Base-by-base conservation (phyloP, 2,113 vertebrate species). In the Etheostoma spectabile region DNA sequence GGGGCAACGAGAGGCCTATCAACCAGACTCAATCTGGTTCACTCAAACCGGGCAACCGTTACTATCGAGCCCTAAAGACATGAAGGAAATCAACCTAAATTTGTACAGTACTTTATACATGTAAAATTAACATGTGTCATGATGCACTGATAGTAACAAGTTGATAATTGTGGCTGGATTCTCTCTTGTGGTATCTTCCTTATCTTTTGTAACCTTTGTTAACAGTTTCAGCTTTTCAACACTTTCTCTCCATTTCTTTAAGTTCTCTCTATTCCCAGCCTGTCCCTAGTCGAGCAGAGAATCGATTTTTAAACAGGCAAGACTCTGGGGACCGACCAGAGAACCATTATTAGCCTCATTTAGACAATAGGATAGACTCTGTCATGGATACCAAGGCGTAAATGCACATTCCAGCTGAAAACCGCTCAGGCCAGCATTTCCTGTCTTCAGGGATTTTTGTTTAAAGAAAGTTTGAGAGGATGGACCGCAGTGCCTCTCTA, bases 291-390 rank as follows among this genome's bases (percentile, higher is more conserved):
- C 91, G 89, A 89, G 84, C 93, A 86, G 83, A 82, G 89, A 93
- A 93, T 94, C 84, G 88, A 93, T 94, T 94, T 93, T 92, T 92
- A 92, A 94, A 91, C 92, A 89, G 91, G 72, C 85, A 67, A 76
- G 87, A 78, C 93, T 91, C 92, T 65, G 60, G 91, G 87, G 91
- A 90, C 90, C 22, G 35, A 84, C 88, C 89, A 82, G 63, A 76
- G 89, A 78, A 88, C 85, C 89, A 91, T 91, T 92, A 93, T 93
- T 92, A 93, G 90, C 90, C 90, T 94, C 90, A 88, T 94, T 93
- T 93, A 92, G 91, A 94, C 90, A 92, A 93, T 92, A 80, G 90
- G 88, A 84, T 80, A 71, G 88, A 86, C 86, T 87, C 79, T 90
- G 88, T 88, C 86, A 86, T 84, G 88, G 91, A 92, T 81, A 89